Percentiles rank a stretch among this genome's conserved stretches.
These are phyloP conservation scores for Balanococcus diminutus DNA, from an alignment of 2,888 invertebrate genomes.

Conservation along the genomic window DNA sequence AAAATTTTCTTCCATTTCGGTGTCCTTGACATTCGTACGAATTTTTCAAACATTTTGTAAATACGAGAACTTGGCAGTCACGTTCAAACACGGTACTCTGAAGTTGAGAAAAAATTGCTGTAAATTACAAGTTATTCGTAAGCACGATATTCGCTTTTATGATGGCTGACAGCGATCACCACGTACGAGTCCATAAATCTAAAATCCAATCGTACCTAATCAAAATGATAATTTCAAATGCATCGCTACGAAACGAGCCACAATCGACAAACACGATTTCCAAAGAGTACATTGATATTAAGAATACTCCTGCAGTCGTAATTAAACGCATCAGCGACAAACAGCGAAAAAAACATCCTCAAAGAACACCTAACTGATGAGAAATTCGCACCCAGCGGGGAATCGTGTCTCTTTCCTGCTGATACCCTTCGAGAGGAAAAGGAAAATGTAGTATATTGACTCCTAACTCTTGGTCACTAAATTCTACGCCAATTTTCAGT, in stretches of 20 bases:
- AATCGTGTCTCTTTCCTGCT: neutral
- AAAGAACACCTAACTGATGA: neutral
- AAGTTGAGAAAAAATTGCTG: neutral
- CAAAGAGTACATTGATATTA: neutral
- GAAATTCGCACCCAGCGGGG: conserved; percentile 12
- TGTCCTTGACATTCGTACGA: neutral
- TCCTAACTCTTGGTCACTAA: neutral
- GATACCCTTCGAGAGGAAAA: neutral
- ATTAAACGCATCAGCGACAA: neutral
- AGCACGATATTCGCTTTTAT: neutral
- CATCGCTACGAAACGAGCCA: neutral
- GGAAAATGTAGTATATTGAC: neutral
- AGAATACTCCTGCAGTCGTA: neutral
- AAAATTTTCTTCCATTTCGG: neutral
- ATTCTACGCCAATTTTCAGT: neutral
- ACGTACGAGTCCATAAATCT: no score
- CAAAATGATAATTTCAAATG: neutral
- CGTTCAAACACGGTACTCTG: neutral
- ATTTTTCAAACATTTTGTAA: neutral
- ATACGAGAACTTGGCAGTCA: neutral
- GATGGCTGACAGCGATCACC: neutral
- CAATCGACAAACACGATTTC: neutral
- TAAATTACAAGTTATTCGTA: neutral
- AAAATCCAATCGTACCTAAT: neutral
- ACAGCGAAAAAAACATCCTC: neutral